Conservation (phyloP, 2,113 vertebrate species). For the Lepus europaeus region DNA sequence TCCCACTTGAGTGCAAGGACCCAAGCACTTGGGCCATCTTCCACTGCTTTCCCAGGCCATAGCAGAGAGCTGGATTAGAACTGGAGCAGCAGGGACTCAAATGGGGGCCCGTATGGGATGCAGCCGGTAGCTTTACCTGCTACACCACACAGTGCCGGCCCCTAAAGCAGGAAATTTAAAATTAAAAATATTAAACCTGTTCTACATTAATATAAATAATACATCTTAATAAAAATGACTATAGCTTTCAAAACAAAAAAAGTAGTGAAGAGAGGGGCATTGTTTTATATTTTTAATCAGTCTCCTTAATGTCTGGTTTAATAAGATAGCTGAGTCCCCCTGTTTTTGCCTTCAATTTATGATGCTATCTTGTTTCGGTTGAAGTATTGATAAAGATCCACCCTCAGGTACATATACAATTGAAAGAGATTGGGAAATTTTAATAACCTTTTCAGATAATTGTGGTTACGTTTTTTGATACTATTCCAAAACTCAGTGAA, state of each 20-base stretch:
- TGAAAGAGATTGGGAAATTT: not conserved
- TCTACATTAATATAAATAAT: not conserved
- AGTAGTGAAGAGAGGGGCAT: not conserved
- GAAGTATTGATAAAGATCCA: not conserved
- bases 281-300: conserved; percentile 2
- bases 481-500: conserved; percentile 20
- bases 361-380: not conserved
- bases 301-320: not conserved
- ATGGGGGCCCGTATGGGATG: no score
- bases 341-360: not conserved
- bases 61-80: no score
- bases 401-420: not conserved
- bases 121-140: no score
- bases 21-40: no score
- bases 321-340: not conserved
- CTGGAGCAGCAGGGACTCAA: no score
- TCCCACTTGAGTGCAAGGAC: no score
- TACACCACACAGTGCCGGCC: no score
- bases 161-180: no score
- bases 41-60: no score
- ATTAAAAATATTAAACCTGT: not conserved
- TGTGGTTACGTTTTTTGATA: not conserved
- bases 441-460: conserved; percentile 11
- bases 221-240: not conserved
- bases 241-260: not conserved